Percentiles rank a stretch among this genome's conserved stretches.
phyloP scores from a whole-genome alignment of 2,888 invertebrate genomes.

The Timandra comae region DNA sequence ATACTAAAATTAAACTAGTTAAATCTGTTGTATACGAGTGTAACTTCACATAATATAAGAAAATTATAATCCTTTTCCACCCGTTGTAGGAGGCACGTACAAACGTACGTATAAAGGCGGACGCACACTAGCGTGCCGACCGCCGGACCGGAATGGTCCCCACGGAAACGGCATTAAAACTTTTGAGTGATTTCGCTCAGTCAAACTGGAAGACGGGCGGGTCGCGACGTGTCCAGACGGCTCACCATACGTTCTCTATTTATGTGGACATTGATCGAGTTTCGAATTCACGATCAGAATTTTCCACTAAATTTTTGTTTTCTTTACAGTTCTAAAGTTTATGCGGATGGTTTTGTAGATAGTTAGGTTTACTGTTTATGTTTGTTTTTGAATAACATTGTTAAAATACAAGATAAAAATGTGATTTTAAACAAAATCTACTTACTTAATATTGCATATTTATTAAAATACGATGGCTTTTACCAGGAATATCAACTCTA shows the following conservation, averaged over 20 bases:
- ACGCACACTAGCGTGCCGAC: conserved; percentile 23
- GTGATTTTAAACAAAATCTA: no score
- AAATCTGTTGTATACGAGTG: no score
- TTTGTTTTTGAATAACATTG: no score
- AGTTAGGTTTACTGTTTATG: no score
- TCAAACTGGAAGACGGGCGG: conserved; percentile 68
- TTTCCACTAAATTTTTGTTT: not conserved
- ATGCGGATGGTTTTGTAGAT: no score
- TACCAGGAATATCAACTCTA: no score
- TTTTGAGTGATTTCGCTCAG: conserved; percentile 76
- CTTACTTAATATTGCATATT: no score
- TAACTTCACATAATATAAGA: no score
- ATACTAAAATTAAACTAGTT: no score
- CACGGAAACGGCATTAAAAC: conserved; percentile 73
- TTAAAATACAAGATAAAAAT: no score
- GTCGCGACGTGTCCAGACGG: conserved; percentile 35
- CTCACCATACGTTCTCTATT: conserved; percentile 27
- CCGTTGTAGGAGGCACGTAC: not conserved
- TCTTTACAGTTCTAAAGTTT: no score
- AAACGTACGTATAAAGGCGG: conserved; percentile 24
- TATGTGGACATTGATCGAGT: conserved; percentile 15
- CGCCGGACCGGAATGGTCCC: conserved; percentile 45
- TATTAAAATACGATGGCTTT: no score
- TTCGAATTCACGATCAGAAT: conserved; percentile 5
- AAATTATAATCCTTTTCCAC: conserved; percentile 1